Evolutionary conservation across 2,797 vertebrate species (phyloP).

Genomic region (Telmatherina bonti): DNA sequence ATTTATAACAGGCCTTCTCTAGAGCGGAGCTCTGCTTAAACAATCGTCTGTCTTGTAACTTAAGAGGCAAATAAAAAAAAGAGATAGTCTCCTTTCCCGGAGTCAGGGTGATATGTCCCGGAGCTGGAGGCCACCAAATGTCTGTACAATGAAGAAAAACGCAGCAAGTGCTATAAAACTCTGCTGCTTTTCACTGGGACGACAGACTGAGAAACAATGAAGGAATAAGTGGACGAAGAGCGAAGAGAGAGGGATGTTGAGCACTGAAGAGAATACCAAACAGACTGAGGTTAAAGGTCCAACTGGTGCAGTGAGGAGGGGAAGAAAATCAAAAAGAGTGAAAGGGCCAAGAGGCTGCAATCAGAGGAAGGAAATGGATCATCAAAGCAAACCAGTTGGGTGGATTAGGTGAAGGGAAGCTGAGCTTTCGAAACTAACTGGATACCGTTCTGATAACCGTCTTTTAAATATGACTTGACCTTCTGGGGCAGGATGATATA

Average conservation of each 20-base stretch:
- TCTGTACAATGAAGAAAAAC: constrained; percentile 36
- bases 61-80: constrained; percentile 71
- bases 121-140: constrained; percentile 47
- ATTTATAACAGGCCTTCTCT: constrained; percentile 66
- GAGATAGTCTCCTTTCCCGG: constrained; percentile 45
- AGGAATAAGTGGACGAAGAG: constrained; percentile 18
- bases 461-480: constrained; percentile 18
- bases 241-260: constrained; percentile 19
- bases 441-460: constrained; percentile 23
- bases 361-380: constrained; percentile 43
- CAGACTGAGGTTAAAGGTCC: constrained; percentile 42
- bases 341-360: constrained; percentile 16
- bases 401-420: background rate
- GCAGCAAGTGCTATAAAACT: constrained; percentile 40
- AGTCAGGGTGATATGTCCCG: constrained; percentile 40
- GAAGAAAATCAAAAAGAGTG: constrained; percentile 15
- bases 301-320: constrained; percentile 16
- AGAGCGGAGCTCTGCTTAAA: constrained; percentile 65
- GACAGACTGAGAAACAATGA: constrained; percentile 21
- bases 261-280: constrained; percentile 41
- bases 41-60: constrained; percentile 70
- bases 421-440: background rate
- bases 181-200: constrained; percentile 24
- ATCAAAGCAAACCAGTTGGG: constrained; percentile 48
- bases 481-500: constrained; percentile 1